Percentiles rank a stretch among this genome's conserved stretches.
These are phyloP conservation scores for Merops nubicus DNA, from an alignment of 2,113 vertebrate genomes.

Conservation along the genomic window DNA sequence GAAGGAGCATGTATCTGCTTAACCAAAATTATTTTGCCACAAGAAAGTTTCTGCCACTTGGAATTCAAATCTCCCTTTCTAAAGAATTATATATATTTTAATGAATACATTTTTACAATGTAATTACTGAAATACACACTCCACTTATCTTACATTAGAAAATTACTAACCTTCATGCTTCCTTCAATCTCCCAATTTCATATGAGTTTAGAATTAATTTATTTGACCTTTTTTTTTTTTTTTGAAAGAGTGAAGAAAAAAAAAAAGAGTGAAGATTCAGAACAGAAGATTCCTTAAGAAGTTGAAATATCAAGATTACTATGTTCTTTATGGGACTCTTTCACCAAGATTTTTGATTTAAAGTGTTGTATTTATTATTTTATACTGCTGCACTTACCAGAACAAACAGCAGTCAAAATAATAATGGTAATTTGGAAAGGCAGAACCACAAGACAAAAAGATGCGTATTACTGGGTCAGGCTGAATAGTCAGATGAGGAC, in stretches of 20 bases:
- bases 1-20: not conserved
- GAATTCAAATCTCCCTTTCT: not conserved
- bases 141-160: not conserved
- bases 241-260: not conserved
- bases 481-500: not conserved
- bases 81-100: not conserved
- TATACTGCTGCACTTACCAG: not conserved
- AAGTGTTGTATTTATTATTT: not conserved
- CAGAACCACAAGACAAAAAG: not conserved
- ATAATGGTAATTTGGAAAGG: not conserved
- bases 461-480: not conserved
- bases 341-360: not conserved
- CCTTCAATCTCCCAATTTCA: not conserved
- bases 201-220: not conserved
- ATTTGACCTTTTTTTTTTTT: rapidly evolving
- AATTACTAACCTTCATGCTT: rapidly evolving
- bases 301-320: not conserved
- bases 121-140: not conserved
- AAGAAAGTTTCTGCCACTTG: not conserved
- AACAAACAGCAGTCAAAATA: not conserved
- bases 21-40: not conserved
- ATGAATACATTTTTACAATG: not conserved
- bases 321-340: not conserved
- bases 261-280: not conserved
- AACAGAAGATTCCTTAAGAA: not conserved